Evolutionary conservation across 2,888 invertebrate species (phyloP).

Genomic region (Melanargia galathea): DNA sequence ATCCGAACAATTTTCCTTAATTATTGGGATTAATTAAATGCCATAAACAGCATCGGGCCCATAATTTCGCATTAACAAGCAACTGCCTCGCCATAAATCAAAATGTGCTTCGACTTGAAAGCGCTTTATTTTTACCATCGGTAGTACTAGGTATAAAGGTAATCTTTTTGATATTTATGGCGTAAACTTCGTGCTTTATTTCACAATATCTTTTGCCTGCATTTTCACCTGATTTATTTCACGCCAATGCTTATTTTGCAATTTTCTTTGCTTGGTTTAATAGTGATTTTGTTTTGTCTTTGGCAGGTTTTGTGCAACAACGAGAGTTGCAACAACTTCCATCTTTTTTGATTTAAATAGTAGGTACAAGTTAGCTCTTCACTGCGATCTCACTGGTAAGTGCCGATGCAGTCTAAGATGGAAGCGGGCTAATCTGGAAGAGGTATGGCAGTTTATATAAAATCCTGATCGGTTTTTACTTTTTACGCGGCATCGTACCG

Average conservation of each 20-base stretch:
- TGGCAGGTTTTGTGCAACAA: neutral
- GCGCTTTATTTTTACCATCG: conserved; percentile 12
- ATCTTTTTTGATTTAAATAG: too few relatives aligned
- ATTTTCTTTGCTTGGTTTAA: neutral
- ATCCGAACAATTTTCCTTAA: conserved; percentile 2
- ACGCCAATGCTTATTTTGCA: neutral
- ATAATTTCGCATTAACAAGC: conserved; percentile 25
- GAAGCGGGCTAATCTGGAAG: too few relatives aligned
- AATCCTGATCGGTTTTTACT: too few relatives aligned
- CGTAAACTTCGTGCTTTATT: conserved; percentile 1
- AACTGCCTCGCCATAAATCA: conserved; percentile 19
- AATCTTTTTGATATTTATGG: conserved; percentile 18
- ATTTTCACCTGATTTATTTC: neutral
- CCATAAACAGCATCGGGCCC: conserved; percentile 8
- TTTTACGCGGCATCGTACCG: too few relatives aligned
- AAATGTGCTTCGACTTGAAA: conserved; percentile 16
- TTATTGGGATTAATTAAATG: conserved; percentile 21
- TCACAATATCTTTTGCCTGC: neutral
- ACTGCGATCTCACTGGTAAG: too few relatives aligned
- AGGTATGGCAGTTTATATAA: too few relatives aligned
- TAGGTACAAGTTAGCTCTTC: too few relatives aligned
- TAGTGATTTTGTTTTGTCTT: neutral
- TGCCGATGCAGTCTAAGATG: too few relatives aligned
- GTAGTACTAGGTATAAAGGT: neutral
- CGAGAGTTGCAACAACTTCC: too few relatives aligned